Evolutionary conservation across 2,113 vertebrate species (phyloP).

Genomic region (Plecotus auritus): DNA sequence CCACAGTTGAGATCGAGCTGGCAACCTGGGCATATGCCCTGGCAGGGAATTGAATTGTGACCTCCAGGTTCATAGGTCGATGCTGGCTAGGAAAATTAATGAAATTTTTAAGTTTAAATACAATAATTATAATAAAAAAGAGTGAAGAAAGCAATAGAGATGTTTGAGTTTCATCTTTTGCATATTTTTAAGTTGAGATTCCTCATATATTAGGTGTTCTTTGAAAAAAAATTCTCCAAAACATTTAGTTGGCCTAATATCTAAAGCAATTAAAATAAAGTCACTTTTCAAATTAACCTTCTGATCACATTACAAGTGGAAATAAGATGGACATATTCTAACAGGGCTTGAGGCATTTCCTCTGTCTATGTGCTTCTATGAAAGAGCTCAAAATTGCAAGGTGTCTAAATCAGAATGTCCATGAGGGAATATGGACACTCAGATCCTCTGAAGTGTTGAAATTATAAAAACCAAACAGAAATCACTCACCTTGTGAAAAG

Average conservation of each 20-base stretch:
- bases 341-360: not conserved
- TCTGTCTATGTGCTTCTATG: not conserved
- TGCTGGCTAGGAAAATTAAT: no score
- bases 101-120: not conserved
- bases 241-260: not conserved
- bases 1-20: no score
- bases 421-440: slow-evolving; percentile 20
- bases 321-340: slow-evolving; percentile 31
- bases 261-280: slow-evolving; percentile 54
- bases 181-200: not conserved
- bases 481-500: slow-evolving; percentile 69
- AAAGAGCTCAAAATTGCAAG: not conserved
- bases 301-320: slow-evolving; percentile 34
- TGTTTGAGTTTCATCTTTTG: not conserved
- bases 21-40: no score
- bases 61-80: no score
- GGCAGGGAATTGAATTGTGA: no score
- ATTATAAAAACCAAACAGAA: slow-evolving; percentile 55
- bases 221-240: not conserved
- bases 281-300: slow-evolving; percentile 56
- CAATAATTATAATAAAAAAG: not conserved
- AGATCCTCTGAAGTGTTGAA: slow-evolving; percentile 46
- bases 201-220: slow-evolving; percentile 5
- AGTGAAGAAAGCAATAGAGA: not conserved
- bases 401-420: slow-evolving; percentile 2